Base-by-base conservation (phyloP, 2,888 invertebrate species). In the Elmis aenea region DNA sequence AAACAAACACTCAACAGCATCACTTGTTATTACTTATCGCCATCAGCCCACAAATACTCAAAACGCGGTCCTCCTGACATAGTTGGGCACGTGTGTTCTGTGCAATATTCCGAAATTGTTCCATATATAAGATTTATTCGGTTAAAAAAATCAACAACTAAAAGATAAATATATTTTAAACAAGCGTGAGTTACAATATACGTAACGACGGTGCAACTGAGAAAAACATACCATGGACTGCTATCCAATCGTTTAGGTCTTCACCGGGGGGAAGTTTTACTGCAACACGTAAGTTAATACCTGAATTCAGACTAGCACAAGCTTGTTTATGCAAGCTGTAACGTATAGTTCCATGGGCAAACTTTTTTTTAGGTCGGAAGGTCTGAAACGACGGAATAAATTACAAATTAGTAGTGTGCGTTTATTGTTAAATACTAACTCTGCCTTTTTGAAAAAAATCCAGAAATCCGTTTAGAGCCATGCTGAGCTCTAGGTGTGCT, bases 81-180 rank as follows among this genome's bases (percentile, higher is more conserved):
- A 1, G 85, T 86, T 1, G 92, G 90, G 61, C 92, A 93, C 1
- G 85, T 78, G 40, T 79, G 76, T 45, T 81, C 82, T 21, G 85
- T 87, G 62, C 93, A 93, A 59, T 81, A 85, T 58, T 89, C 88
- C 4, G 82, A 83, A 16, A 91, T 82, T 1, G 90, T 91, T 5
- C 92, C 92, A 68, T 93, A 93, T 51, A 93, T 85, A 26, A 93
- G 70, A 69, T 93, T 93, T 51, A 93, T 90, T 56, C 93, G 78
- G 66, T 93, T 93, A 69, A 93, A 93, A 64, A 93, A 93, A 62
- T 93, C 92, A 16, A 93, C 92, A 52, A 92, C 90, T 90, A 67
- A 33, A 75, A 71, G 46, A 35, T 37, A 54, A 40, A 36, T 15
- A 13, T n/a, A n/a, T n/a, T n/a, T n/a, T n/a, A n/a, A n/a, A n/a